Conservation (phyloP, 2,113 vertebrate species). For the Azemiops feae region DNA sequence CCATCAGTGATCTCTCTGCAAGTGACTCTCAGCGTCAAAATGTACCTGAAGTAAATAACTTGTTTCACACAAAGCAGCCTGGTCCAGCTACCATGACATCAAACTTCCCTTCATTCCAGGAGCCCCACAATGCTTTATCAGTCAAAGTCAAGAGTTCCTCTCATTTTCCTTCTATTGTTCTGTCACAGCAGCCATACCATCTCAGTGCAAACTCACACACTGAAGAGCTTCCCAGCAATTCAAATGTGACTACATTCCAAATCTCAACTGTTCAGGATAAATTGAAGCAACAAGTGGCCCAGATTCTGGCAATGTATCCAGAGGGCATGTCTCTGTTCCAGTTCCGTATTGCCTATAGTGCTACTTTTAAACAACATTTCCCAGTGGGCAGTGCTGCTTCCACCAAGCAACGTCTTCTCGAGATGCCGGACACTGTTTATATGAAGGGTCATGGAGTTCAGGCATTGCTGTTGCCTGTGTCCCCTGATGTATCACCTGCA, state of each 20-base stretch:
- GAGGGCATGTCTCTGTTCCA: constrained; percentile 27
- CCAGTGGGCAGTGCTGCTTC: constrained; percentile 4
- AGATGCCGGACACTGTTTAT: constrained; percentile 11
- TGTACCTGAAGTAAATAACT: not conserved
- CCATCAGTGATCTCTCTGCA: not conserved
- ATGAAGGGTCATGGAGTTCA: constrained; percentile 10
- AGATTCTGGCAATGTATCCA: not conserved
- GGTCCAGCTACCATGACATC: not conserved
- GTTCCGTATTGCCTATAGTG: constrained; percentile 16
- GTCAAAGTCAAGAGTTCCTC: not conserved
- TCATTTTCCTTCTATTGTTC: not conserved
- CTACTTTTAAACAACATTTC: not conserved
- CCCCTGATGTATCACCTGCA: not conserved
- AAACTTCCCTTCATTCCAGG: not conserved
- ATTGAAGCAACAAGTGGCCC: constrained; percentile 9
- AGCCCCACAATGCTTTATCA: too few relatives aligned
- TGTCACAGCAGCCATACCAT: not conserved
- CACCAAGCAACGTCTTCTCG: not conserved
- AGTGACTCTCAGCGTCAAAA: not conserved
- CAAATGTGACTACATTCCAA: not conserved
- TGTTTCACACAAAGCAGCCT: not conserved
- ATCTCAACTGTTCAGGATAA: not conserved
- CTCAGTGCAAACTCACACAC: too few relatives aligned
- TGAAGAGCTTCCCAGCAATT: not conserved
- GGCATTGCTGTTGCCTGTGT: not conserved